Evolutionary conservation across 2,113 vertebrate genomes (phyloP), one percentile per base, ranked within the genome.

Genomic region (Nothoprocta perdicaria): DNA sequence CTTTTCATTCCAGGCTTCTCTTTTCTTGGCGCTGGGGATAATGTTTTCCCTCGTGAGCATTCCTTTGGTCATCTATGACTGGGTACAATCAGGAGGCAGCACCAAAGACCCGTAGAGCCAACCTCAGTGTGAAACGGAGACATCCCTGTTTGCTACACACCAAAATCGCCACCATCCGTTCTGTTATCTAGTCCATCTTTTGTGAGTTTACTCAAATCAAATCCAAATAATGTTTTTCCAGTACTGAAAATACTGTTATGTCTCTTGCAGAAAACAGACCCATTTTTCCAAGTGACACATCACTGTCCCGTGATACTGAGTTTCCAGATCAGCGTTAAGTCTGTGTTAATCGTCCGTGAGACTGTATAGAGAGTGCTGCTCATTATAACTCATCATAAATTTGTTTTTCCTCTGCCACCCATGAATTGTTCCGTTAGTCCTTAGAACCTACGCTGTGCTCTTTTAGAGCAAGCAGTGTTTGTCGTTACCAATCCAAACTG

Each of bases 31-130:
- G 0, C 91, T 98, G 73, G 98, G 98, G 38, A 45, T 98, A 69
- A 61, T 98, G 86, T 98, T 98, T 91, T 98, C 98, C 33, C 53
- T 98, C 90, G 92, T 98, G 73, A 98, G 98, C 96, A 97, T 98
- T 86, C 98, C 98, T 6, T 90, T 98, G 95, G 98, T 98, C 81
- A 97, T 98, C 96, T 98, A 98, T 40, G 98, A 98, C 91, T 98
- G 98, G 98, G 97, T 97, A 58, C 94, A 96, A 63, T 97, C 96
- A 10, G 82, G 93, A 57, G 74, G 87, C 67, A 92, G 66, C 33
- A 62, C 68, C 0, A 79, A 97, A 89, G 88, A 93, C 86, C 86
- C 85, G 92, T 97, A 94, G 98, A 91, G 57, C 65, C 88, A 72
- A 75, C 84, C 15, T 26, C 38, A 74, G 82, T 71, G n/a, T 86